A percentile compares a stretch with the other conserved stretches of the same genome.
Evolutionary conservation across 2,888 invertebrate species (phyloP).

Genomic region (Aplocera efformata): DNA sequence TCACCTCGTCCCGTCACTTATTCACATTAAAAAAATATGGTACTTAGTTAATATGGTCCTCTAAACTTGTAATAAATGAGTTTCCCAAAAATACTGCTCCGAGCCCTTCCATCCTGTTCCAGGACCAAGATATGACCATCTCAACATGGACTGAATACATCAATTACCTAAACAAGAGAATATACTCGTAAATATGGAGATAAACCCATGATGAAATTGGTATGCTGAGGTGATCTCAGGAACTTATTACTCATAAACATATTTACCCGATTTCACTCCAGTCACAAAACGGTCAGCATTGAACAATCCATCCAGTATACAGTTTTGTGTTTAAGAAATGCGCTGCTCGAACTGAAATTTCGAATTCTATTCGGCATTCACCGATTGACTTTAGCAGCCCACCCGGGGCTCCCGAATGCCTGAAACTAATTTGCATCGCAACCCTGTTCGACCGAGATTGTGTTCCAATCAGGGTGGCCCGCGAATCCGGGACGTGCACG

Average conservation of each 20-base stretch:
- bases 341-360: constrained; percentile 16
- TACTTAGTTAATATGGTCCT: too few relatives aligned
- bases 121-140: too few relatives aligned
- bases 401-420: constrained; percentile 13
- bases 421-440: constrained; percentile 29
- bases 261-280: constrained; percentile 14
- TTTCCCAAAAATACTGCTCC: too few relatives aligned
- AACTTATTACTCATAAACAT: not conserved
- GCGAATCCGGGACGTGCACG: constrained; percentile 6
- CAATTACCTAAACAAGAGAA: too few relatives aligned
- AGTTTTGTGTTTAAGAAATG: not conserved
- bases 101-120: too few relatives aligned
- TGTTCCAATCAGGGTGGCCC: constrained; percentile 26
- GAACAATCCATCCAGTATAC: constrained; percentile 16
- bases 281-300: constrained; percentile 16
- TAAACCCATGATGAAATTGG: too few relatives aligned
- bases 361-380: constrained; percentile 20
- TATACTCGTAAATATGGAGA: too few relatives aligned
- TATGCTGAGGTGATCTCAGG: too few relatives aligned
- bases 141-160: too few relatives aligned
- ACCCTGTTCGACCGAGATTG: constrained; percentile 23
- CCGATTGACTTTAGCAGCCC: constrained; percentile 15
- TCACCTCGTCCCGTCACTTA: too few relatives aligned
- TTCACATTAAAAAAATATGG: too few relatives aligned
- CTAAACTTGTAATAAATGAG: too few relatives aligned